Evolutionary conservation across 1,140 invertebrate species (phyloP).

Genomic region (Cydia amplana): DNA sequence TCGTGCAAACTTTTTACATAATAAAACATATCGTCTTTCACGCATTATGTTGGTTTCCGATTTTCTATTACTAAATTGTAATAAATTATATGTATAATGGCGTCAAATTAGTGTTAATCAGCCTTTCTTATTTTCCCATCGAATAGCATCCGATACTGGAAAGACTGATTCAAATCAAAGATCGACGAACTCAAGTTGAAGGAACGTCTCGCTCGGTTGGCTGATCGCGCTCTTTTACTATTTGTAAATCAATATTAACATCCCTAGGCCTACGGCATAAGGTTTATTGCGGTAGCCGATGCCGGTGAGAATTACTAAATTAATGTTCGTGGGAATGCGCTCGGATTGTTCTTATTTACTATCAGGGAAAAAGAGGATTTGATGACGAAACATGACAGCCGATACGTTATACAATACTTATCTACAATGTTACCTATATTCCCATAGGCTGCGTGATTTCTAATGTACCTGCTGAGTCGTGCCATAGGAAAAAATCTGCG

Average conservation of each 20-base stretch:
- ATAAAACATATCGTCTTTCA: background rate
- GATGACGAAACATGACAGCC: slow-evolving; percentile 17
- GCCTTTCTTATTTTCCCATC: slow-evolving; percentile 60
- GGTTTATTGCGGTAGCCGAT: background rate
- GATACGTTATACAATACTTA: slow-evolving; percentile 17
- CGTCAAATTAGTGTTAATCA: slow-evolving; percentile 1
- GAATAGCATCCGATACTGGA: slow-evolving; percentile 49
- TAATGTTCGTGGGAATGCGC: slow-evolving; percentile 41
- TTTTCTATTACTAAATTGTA: too few relatives aligned
- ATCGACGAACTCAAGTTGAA: slow-evolving; percentile 72
- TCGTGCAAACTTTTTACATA: background rate
- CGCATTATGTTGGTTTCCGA: background rate
- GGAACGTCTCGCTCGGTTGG: slow-evolving; percentile 67
- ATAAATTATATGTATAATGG: background rate
- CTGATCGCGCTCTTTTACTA: slow-evolving; percentile 45
- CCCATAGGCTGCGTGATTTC: background rate
- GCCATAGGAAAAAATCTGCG: too few relatives aligned
- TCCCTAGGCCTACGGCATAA: slow-evolving; percentile 16
- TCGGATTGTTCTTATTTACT: slow-evolving; percentile 36
- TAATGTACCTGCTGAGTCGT: background rate
- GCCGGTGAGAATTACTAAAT: slow-evolving; percentile 29
- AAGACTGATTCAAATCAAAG: slow-evolving; percentile 53
- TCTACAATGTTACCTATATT: background rate
- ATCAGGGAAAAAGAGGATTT: background rate
- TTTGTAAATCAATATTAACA: slow-evolving; percentile 15